Conservation (phyloP, 2,113 vertebrate species). For the Lepidothrix coronata region DNA sequence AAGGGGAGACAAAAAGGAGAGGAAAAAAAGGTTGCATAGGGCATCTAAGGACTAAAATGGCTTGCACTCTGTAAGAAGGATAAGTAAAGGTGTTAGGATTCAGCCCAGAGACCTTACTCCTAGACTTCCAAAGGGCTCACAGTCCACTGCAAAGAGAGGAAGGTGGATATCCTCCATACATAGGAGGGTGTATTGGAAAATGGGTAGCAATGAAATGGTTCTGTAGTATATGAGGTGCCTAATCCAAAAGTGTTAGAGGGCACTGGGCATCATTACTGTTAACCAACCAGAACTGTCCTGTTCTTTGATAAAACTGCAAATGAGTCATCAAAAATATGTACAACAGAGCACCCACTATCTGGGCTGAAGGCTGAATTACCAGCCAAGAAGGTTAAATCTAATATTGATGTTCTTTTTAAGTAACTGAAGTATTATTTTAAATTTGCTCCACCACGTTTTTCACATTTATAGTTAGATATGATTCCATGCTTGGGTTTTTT, state of each 20-base stretch:
- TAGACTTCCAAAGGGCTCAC: neutral
- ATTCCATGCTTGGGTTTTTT: neutral
- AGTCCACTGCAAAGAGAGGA: neutral
- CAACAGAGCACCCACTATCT: neutral
- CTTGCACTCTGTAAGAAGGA: neutral
- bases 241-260: neutral
- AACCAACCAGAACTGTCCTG: neutral
- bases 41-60: neutral
- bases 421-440: neutral
- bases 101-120: neutral
- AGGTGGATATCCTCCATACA: neutral
- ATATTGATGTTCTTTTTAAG: neutral
- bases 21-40: neutral
- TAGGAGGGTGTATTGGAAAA: neutral
- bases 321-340: neutral
- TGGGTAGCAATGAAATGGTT: neutral
- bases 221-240: neutral
- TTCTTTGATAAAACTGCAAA: neutral
- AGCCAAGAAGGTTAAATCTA: neutral
- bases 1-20: neutral
- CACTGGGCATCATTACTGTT: neutral
- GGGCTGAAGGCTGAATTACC: neutral
- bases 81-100: neutral
- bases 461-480: neutral
- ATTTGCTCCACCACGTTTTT: neutral